phyloP scores from a whole-genome alignment of 2,113 vertebrate species.

The Embiotoca jacksoni region DNA sequence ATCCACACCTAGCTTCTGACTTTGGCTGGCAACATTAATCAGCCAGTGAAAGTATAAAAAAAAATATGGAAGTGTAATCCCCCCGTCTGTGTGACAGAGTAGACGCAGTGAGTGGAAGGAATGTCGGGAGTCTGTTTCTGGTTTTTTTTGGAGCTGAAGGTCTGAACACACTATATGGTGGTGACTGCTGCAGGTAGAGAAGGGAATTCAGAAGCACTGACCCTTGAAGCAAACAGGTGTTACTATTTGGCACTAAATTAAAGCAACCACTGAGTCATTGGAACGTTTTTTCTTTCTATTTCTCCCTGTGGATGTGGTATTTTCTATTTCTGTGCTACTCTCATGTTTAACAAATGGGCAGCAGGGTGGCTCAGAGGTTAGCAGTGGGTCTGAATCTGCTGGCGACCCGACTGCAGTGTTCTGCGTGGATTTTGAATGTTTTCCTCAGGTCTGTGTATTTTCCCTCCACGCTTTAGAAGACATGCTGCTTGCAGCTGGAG shows the following conservation, averaged over 20 bases:
- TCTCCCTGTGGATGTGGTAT: neutral
- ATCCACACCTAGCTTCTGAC: slow-evolving; percentile 62
- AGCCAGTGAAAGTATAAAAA: slow-evolving; percentile 32
- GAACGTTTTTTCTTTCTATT: slow-evolving; percentile 5
- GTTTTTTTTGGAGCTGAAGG: slow-evolving; percentile 14
- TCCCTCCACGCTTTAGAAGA: too few species aligned
- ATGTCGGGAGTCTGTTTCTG: slow-evolving; percentile 53
- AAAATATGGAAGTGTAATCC: slow-evolving; percentile 54
- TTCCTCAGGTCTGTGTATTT: too few species aligned
- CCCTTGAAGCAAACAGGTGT: slow-evolving; percentile 40
- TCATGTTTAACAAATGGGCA: neutral
- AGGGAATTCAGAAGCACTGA: slow-evolving; percentile 45
- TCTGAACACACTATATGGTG: slow-evolving; percentile 21
- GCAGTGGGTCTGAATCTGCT: neutral
- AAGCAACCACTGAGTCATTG: slow-evolving; percentile 34
- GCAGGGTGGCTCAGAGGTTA: too few species aligned
- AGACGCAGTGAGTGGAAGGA: slow-evolving; percentile 45
- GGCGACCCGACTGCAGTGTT: too few species aligned
- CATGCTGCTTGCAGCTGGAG: neutral
- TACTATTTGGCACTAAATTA: slow-evolving; percentile 48
- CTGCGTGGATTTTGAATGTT: too few species aligned
- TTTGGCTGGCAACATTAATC: slow-evolving; percentile 67
- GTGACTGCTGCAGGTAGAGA: slow-evolving; percentile 11
- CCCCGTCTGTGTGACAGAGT: slow-evolving; percentile 54
- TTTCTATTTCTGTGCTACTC: neutral